These are phyloP conservation scores for Vireo griseus DNA, from an alignment of 2,797 vertebrate genomes.

Conservation along the genomic window DNA sequence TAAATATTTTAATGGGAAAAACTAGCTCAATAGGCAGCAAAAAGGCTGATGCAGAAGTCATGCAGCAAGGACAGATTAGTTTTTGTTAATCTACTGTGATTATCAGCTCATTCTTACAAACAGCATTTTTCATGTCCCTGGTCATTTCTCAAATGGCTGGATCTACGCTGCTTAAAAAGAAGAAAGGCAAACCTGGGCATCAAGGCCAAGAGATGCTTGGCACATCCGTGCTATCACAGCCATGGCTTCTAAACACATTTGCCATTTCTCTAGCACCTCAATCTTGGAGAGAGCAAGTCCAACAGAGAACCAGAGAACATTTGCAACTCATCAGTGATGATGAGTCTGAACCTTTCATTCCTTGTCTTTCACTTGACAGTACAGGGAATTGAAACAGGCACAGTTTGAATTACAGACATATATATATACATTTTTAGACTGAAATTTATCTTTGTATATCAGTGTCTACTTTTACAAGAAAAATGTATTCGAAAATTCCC, in stretches of 20 bases:
- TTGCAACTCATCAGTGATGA: not conserved
- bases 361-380: not conserved
- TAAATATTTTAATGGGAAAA: not conserved
- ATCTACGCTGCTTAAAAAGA: not conserved
- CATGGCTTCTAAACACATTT: not conserved
- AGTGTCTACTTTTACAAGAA: not conserved
- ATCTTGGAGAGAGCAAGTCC: not conserved
- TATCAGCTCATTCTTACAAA: not conserved
- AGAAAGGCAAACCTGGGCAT: not conserved
- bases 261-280: not conserved
- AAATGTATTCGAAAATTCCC: not conserved
- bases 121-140: not conserved
- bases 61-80: not conserved
- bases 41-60: not conserved
- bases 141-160: not conserved
- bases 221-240: fast-evolving
- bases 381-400: not conserved
- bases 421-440: not conserved
- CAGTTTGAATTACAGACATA: not conserved
- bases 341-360: not conserved
- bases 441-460: not conserved
- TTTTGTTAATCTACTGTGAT: not conserved
- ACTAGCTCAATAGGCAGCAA: not conserved
- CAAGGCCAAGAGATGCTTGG: not conserved
- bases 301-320: not conserved